These are phyloP conservation scores for Clunio marinus DNA, from an alignment of 2,888 invertebrate species.

Conservation along the genomic window DNA sequence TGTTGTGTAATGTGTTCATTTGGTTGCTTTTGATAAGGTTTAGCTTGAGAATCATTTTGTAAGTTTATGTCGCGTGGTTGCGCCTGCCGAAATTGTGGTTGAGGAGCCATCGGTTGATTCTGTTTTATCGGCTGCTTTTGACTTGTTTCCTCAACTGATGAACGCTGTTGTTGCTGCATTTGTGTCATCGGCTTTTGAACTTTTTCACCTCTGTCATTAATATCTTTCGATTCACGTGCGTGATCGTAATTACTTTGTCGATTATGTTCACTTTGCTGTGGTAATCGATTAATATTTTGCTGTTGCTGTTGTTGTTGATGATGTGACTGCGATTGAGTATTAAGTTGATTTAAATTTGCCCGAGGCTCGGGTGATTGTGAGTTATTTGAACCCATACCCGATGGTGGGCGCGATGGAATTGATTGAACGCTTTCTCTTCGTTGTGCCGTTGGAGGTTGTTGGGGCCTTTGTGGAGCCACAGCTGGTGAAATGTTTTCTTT, in stretches of 20 bases:
- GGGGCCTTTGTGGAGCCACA: not conserved
- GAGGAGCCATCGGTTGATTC: not conserved
- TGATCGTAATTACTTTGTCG: conserved; percentile 6
- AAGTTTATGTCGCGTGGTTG: not conserved
- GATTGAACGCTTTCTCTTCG: conserved; percentile 39
- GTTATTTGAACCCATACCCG: conserved; percentile 40
- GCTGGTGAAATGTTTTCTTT: not conserved
- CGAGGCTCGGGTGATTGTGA: conserved; percentile 39
- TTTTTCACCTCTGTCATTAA: not conserved
- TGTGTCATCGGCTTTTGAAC: conserved; percentile 13
- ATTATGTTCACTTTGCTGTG: not conserved
- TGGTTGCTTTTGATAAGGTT: not conserved
- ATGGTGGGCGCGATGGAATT: conserved; percentile 41
- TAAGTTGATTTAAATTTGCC: not conserved
- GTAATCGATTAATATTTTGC: not conserved
- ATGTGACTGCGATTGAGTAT: conserved; percentile 16
- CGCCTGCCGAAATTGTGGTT: not conserved
- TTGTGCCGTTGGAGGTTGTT: not conserved
- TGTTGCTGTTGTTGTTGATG: conserved; percentile 6
- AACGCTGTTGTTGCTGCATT: not conserved
- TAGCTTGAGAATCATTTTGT: no score
- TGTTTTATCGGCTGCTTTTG: conserved; percentile 12
- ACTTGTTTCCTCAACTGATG: not conserved
- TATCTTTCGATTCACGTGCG: not conserved
- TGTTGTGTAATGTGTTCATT: not conserved